Evolutionary conservation across 1,140 invertebrate species (phyloP).

Genomic region (Philaenus spumarius): DNA sequence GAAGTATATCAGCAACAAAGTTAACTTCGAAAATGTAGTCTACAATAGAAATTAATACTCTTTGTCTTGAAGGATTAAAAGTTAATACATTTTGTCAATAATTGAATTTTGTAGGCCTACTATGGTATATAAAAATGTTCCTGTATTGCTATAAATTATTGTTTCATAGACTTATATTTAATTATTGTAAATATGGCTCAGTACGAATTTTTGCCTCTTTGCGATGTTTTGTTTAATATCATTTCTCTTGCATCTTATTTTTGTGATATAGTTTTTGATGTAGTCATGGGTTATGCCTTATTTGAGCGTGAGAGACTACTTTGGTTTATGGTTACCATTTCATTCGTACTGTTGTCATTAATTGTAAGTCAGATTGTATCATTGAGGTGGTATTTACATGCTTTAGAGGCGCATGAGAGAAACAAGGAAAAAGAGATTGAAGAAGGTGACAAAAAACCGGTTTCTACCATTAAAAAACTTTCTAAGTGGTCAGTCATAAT

Average conservation of each 20-base stretch:
- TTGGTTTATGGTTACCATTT: constrained; percentile 56
- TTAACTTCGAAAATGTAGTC: too few species aligned
- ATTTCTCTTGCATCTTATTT: constrained; percentile 87
- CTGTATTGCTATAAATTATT: too few species aligned
- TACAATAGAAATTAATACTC: too few species aligned
- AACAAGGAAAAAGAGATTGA: constrained; percentile 20
- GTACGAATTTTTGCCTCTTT: constrained; percentile 69
- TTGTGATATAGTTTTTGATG: constrained; percentile 84
- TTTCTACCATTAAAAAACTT: constrained; percentile 20
- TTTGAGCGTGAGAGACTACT: constrained; percentile 53
- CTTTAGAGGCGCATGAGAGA: constrained; percentile 17
- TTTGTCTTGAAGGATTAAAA: too few species aligned
- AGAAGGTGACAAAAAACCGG: constrained; percentile 16
- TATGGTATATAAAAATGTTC: too few species aligned
- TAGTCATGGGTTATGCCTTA: constrained; percentile 75
- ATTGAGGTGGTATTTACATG: constrained; percentile 40
- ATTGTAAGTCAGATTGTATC: constrained; percentile 55
- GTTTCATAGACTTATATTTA: too few species aligned
- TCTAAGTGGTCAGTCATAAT: constrained; percentile 44
- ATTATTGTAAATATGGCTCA: constrained; percentile 19
- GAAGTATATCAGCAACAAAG: too few species aligned
- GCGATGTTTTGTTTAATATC: constrained; percentile 86
- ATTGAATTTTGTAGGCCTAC: too few species aligned
- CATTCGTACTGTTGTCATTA: constrained; percentile 60
- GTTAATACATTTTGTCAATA: too few species aligned